phyloP scores from a whole-genome alignment of 2,797 vertebrate genomes.

The Furcifer pardalis region DNA sequence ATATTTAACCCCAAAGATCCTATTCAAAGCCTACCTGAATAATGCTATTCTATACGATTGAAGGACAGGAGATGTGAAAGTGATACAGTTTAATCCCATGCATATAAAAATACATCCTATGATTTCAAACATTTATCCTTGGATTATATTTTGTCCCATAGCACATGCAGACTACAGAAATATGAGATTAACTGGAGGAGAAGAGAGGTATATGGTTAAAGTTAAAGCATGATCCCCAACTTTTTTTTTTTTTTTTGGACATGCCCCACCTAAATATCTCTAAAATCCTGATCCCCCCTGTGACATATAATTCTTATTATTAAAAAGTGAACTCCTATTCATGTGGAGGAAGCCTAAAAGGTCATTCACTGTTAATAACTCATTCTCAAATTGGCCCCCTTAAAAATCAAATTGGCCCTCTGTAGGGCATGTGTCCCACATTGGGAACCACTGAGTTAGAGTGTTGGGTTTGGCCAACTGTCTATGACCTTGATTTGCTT shows the following conservation, averaged over 20 bases:
- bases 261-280: too few species aligned
- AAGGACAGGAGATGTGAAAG: not conserved
- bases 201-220: not conserved
- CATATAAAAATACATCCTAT: not conserved
- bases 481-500: not conserved
- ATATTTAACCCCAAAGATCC: constrained; percentile 27
- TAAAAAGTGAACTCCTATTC: too few species aligned
- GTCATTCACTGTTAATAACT: too few species aligned
- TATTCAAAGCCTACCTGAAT: constrained; percentile 16
- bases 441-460: too few species aligned
- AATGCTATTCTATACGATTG: constrained; percentile 6
- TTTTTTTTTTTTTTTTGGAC: too few species aligned
- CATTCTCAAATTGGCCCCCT: too few species aligned
- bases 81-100: not conserved
- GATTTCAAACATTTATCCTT: not conserved
- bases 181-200: not conserved
- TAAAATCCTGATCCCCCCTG: too few species aligned
- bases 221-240: too few species aligned
- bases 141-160: not conserved
- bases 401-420: too few species aligned
- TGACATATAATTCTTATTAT: too few species aligned
- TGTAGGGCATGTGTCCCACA: too few species aligned
- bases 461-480: not conserved
- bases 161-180: not conserved
- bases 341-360: too few species aligned